Base-by-base conservation (phyloP, 2,113 vertebrate species). In the Erpornis zantholeuca region DNA sequence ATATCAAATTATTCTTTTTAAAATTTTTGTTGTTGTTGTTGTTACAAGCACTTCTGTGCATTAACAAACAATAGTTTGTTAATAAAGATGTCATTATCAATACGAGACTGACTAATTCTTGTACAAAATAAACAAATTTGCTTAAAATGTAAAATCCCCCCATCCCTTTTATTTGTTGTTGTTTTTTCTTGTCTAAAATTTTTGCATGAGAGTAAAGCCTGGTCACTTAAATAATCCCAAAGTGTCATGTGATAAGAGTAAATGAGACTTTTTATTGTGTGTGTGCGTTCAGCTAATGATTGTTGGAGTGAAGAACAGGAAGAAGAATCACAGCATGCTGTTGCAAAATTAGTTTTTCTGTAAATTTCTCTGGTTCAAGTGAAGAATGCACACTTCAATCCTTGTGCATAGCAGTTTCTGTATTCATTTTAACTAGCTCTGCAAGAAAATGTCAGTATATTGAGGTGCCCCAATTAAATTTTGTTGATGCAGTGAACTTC, bases 381-480 rank as follows among this genome's bases (percentile, higher is more conserved):
- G 86, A 97, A 95, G 94, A 97, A 93, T 68, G 2, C 3, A 49
- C 16, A 17, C 68, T 81, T 95, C 91, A 92, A 6, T 66, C 68
- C 33, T 76, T 81, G n/a, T 56, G 36, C 65, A 73, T 75, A 75
- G 68, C 63, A 59, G 36, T 45, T 80, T 72, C 33, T 88, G 47
- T 61, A 78, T 95, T 68, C 85, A 90, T 95, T 97, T 88, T 88
- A 86, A 89, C 80, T 93, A 76, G 44, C 66, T 92, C 75, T 92
- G 88, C 56, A 83, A 83, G 90, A 87, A 69, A 85, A 96, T 96
- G 42, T 59, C 86, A 91, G 71, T 86, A 52, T 71, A 82, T 80
- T 96, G 86, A 96, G 72, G 93, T 94, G 35, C 52, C 84, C 87
- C 91, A 97, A 97, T 98, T 97, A 97, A 96, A 96, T 93, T 97